Percentiles rank a stretch among this genome's conserved stretches.
Conservation (phyloP, 1,140 invertebrate genomes). For the Trachymyrmex cornetzi region DNA sequence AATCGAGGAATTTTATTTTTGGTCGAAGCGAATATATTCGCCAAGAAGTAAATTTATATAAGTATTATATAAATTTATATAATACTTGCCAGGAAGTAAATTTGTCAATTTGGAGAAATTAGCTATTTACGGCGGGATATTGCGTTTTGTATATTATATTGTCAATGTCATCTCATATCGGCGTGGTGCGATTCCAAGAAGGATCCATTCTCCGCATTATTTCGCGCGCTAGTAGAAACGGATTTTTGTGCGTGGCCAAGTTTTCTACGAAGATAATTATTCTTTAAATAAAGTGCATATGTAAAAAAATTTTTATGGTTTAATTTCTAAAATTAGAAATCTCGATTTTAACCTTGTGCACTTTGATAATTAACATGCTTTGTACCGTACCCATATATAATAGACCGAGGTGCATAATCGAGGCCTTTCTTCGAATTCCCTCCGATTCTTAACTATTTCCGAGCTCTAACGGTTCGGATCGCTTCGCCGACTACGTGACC, state of each 20-base stretch:
- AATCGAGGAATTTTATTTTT: no score
- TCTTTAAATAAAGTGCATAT: background rate
- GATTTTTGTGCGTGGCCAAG: conserved; percentile 7
- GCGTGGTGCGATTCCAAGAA: conserved; percentile 9
- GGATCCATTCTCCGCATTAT: background rate
- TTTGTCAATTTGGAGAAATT: conserved; percentile 5
- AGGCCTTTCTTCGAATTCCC: conserved; percentile 25
- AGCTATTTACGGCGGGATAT: background rate
- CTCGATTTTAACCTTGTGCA: background rate
- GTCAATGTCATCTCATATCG: background rate
- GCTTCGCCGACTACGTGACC: conserved; percentile 9
- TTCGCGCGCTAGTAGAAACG: conserved; percentile 10
- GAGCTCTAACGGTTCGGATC: background rate
- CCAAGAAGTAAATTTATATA: no score
- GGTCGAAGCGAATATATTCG: no score
- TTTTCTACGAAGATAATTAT: conserved; percentile 25
- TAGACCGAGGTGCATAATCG: conserved; percentile 12
- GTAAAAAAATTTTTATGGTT: background rate
- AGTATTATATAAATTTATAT: no score
- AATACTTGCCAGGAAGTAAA: background rate
- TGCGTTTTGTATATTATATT: background rate
- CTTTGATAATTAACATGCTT: background rate
- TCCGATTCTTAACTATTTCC: conserved; percentile 14
- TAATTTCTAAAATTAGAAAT: background rate
- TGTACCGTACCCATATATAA: background rate